Percentiles rank a stretch among this genome's conserved stretches.
phyloP scores from a whole-genome alignment of 2,797 vertebrate species.

The Sebastes cheni region DNA sequence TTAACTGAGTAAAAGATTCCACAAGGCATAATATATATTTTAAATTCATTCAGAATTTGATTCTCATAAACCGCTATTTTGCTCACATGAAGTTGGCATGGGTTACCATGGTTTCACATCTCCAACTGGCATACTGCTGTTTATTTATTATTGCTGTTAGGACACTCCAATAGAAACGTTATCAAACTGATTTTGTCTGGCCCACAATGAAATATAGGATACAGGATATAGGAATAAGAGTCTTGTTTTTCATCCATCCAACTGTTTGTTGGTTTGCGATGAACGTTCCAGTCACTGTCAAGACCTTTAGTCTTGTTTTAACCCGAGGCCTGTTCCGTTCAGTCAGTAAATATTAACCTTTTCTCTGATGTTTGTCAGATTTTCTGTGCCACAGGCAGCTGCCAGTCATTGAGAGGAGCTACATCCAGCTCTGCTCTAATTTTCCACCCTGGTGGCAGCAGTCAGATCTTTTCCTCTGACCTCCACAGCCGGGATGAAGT shows the following conservation, averaged over 20 bases:
- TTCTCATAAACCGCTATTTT: no score
- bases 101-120: no score
- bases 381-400: conserved; percentile 86
- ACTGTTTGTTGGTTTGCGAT: not conserved
- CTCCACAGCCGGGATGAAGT: conserved; percentile 65
- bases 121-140: no score
- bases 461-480: conserved; percentile 66
- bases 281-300: not conserved
- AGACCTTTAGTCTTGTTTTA: not conserved
- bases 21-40: no score
- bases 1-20: no score
- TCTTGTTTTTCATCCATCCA: not conserved
- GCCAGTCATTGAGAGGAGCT: conserved; percentile 83
- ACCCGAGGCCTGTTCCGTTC: not conserved
- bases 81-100: no score
- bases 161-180: no score
- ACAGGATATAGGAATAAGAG: not conserved
- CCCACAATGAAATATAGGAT: not conserved
- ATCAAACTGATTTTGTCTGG: not conserved
- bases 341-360: not conserved
- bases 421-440: conserved; percentile 65
- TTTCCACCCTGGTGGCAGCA: conserved; percentile 63
- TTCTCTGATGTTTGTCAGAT: conserved; percentile 76
- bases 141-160: no score
- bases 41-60: no score